These are phyloP conservation scores for Stegastes partitus DNA, from an alignment of 2,113 vertebrate genomes.

Conservation along the genomic window DNA sequence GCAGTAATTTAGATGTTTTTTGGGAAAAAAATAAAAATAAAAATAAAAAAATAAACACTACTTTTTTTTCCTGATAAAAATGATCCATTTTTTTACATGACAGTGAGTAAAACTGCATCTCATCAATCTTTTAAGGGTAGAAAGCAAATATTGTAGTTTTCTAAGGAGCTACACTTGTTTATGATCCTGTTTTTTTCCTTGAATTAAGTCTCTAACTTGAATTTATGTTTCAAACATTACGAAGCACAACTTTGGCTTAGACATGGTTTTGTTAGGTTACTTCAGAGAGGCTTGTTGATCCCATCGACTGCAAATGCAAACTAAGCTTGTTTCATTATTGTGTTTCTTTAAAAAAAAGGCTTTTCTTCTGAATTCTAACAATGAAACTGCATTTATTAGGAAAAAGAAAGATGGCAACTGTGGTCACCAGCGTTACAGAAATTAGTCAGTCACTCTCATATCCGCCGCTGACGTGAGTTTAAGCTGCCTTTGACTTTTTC, in stretches of 20 bases:
- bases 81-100: not conserved
- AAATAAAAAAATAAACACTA: too few relatives aligned
- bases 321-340: too few relatives aligned
- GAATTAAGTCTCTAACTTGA: too few relatives aligned
- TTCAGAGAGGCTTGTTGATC: too few relatives aligned
- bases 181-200: not conserved
- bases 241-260: too few relatives aligned
- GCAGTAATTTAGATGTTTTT: not conserved
- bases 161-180: not conserved
- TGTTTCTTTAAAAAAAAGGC: too few relatives aligned
- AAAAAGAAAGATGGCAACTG: not conserved
- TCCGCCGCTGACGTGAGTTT: not conserved
- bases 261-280: too few relatives aligned
- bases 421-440: not conserved
- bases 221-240: too few relatives aligned
- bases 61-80: not conserved
- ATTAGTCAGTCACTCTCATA: not conserved
- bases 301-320: too few relatives aligned
- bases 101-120: not conserved
- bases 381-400: not conserved
- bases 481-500: conserved; percentile 17
- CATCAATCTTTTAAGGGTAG: too few relatives aligned
- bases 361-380: not conserved
- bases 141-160: not conserved
- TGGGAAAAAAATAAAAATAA: too few relatives aligned